phyloP scores from a whole-genome alignment of 2,113 vertebrate species.

The Periophthalmus modestus region DNA sequence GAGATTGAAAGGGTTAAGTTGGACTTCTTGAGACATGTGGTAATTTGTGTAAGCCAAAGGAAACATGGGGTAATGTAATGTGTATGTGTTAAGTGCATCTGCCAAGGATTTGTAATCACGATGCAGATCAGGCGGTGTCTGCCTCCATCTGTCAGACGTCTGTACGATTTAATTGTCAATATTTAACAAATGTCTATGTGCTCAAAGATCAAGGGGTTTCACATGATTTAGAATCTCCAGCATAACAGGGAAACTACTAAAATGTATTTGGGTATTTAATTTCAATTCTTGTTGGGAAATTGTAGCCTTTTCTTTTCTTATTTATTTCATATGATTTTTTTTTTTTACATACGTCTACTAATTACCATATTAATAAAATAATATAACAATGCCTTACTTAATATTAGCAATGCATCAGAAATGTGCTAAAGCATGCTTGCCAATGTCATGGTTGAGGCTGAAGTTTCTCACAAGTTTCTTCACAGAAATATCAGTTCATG shows the following conservation, averaged over 20 bases:
- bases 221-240: background rate
- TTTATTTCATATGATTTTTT: background rate
- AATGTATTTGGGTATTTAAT: background rate
- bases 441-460: too few relatives aligned
- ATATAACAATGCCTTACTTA: too few relatives aligned
- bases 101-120: constrained; percentile 14
- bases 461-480: too few relatives aligned
- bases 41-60: constrained; percentile 5
- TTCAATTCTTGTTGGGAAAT: background rate
- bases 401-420: too few relatives aligned
- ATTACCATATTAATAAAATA: background rate
- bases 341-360: background rate
- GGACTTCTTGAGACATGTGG: constrained; percentile 9
- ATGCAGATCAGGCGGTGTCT: background rate
- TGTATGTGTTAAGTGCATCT: constrained; percentile 9
- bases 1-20: background rate
- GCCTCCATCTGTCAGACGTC: constrained; percentile 6
- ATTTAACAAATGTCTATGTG: constrained; percentile 13
- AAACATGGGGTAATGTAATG: constrained; percentile 11
- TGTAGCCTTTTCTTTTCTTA: background rate
- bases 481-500: too few relatives aligned
- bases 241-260: background rate
- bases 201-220: constrained; percentile 2
- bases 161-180: constrained; percentile 5
- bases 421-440: too few relatives aligned